Evolutionary conservation across 1,140 invertebrate species (phyloP), one percentile per base, ranked within the genome.

Genomic region (Gonioctena quinquepunctata): DNA sequence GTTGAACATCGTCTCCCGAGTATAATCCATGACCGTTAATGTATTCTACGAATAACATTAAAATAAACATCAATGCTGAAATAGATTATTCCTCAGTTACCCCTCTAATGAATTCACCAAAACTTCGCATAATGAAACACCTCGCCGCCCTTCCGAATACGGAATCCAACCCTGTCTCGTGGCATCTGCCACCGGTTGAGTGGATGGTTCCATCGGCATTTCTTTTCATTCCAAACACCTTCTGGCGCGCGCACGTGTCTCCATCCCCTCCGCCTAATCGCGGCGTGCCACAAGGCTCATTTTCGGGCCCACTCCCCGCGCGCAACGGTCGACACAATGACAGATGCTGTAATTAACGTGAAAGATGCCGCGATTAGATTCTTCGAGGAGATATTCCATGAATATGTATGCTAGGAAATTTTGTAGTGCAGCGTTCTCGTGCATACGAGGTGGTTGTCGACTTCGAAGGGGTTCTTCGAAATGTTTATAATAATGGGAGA

Each of bases 361-460:
- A 66, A 57, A 68, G 71, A 49, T 72, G 56, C 64, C 16, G 23
- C 49, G 71, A 72, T 72, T 72, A 72, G 71, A 72, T 72, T 48
- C 49, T 23, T 3, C n/a, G 56, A 59, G 19, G 61, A 18, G 66
- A 69, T 65, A 72, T 65, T 66, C 61, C 54, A 59, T 59, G 56
- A 72, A 72, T 72, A 72, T 72, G 71, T 72, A 72, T 72, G 60
- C n/a, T 25, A n/a, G n/a, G n/a, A n/a, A n/a, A n/a, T n/a, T n/a
- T n/a, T n/a, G n/a, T n/a, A n/a, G n/a, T n/a, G n/a, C n/a, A n/a
- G n/a, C n/a, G n/a, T n/a, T n/a, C n/a, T n/a, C n/a, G n/a, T n/a
- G n/a, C n/a, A n/a, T n/a, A n/a, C n/a, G n/a, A n/a, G n/a, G n/a
- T n/a, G n/a, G n/a, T n/a, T n/a, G n/a, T n/a, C n/a, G n/a, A n/a